Base-by-base conservation (phyloP, 2,113 vertebrate genomes). In the Coptodon rendalli region DNA sequence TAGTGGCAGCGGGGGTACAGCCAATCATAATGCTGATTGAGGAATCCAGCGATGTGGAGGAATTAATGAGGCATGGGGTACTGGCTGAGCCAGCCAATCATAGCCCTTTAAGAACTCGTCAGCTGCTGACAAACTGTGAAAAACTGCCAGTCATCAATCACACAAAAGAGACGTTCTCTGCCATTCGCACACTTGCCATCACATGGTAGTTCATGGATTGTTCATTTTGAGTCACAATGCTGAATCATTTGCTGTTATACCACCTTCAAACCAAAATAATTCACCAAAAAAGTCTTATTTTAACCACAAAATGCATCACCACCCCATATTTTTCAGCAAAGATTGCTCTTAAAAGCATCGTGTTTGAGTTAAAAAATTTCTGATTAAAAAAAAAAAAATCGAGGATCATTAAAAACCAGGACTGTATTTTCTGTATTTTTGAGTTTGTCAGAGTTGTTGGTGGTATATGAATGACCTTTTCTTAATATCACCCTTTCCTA, bases 101-200 rank as follows among this genome's bases (percentile, higher is more conserved):
- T 81, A 71, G 71, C 59, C 54, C 68, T 89, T 88, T 88, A 92
- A 86, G 89, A 92, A 92, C 85, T 87, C 43, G 86, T 91, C 79
- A 57, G 83, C 71, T 84, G 91, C 90, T 34, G 71, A 87, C 90
- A 93, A 93, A 89, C 88, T 93, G 89, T 87, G 89, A 90, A 87
- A 89, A 92, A 93, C 78, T 76, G 86, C 81, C 73, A 83, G 59
- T 86, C 86, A 95, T 96, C 95, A 94, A 92, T 96, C 93, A 95
- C 52, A 56, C 45, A 38, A 52, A 76, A 80, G 80, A 86, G 61
- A 85, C 5, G 9, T 29, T 9, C 38, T 59, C 40, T 40, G 38
- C 54, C 84, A 53, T 76, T 78, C 29, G 50, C 38, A 68, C 52
- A 19, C 53, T 38, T 38, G 24, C 90, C 52, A 83, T 87, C 90